These are phyloP conservation scores for Hexactinellida sp. DNA, from an alignment of 37 sponge, comb jelly and placozoan species.

Conservation along the genomic window DNA sequence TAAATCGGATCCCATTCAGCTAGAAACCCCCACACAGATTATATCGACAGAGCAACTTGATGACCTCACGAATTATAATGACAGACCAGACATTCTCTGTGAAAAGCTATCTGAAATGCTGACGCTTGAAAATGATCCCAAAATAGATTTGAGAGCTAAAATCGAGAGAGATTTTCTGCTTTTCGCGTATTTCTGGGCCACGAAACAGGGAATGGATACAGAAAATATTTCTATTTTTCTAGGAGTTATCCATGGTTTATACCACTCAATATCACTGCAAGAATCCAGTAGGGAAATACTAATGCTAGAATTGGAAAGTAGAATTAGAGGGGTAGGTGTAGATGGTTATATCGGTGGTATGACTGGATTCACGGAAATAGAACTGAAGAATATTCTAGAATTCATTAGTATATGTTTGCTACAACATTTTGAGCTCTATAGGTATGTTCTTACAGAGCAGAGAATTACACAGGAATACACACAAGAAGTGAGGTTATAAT, in stretches of 20 bases:
- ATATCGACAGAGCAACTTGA: neutral
- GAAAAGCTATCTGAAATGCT: neutral
- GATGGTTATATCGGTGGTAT: neutral
- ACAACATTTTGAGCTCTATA: neutral
- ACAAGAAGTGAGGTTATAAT: neutral
- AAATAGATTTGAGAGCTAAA: neutral
- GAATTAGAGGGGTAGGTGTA: neutral
- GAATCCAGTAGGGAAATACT: neutral
- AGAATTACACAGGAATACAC: neutral
- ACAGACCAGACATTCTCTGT: neutral
- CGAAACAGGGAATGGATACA: neutral
- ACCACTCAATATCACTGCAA: neutral
- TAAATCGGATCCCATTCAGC: neutral
- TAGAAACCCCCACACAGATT: neutral
- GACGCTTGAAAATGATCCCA: neutral
- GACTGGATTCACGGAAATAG: neutral
- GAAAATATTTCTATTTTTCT: neutral
- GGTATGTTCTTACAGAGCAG: neutral
- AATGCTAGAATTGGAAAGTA: neutral
- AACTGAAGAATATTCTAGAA: neutral
- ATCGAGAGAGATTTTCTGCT: neutral
- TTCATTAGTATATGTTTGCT: neutral
- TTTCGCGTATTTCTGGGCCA: neutral
- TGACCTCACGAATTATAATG: neutral
- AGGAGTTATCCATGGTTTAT: neutral